phyloP scores from a whole-genome alignment of 2,797 vertebrate species.

The Ispidina lecontei region DNA sequence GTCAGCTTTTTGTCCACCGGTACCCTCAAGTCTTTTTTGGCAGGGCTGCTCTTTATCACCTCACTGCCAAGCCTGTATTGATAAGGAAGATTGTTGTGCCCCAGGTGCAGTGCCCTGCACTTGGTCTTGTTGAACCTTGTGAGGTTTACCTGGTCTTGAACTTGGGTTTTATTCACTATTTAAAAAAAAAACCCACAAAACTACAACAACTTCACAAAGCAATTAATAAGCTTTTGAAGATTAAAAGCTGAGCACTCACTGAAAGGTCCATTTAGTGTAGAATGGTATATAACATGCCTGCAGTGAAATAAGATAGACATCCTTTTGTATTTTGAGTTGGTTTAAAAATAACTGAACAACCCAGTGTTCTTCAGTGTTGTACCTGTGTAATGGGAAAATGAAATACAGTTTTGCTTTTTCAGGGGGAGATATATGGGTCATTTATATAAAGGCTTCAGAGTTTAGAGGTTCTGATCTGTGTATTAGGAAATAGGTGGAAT shows the following conservation, averaged over 20 bases:
- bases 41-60: too few species aligned
- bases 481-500: background rate
- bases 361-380: background rate
- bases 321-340: fast-evolving
- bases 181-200: background rate
- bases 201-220: background rate
- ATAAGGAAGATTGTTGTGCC: too few species aligned
- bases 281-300: background rate
- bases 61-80: too few species aligned
- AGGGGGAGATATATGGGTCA: background rate
- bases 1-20: too few species aligned
- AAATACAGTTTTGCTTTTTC: background rate
- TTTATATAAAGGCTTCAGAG: background rate
- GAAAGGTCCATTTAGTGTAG: background rate
- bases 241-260: background rate
- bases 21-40: too few species aligned
- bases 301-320: background rate
- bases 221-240: background rate
- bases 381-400: fast-evolving
- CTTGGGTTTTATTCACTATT: background rate
- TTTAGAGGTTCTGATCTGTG: background rate
- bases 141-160: background rate
- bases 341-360: background rate
- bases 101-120: too few species aligned
- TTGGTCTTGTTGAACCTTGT: too few species aligned